A percentile compares a stretch with the other conserved stretches of the same genome.
Evolutionary conservation across 2,797 vertebrate genomes (phyloP).

Genomic region (Sebastes nivosus): DNA sequence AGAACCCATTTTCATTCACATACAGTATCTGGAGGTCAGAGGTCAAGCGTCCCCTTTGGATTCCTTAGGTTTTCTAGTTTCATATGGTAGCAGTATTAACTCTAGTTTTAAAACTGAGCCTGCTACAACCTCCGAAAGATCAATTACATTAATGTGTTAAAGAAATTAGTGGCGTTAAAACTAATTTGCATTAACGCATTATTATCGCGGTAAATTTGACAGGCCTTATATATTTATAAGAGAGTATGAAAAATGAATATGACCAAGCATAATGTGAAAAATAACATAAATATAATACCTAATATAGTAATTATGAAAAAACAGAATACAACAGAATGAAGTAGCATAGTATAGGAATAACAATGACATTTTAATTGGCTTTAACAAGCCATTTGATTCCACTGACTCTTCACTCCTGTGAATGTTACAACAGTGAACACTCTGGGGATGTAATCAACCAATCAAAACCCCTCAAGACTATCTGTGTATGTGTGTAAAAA

Average conservation of each 20-base stretch:
- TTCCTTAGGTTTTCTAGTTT: too few species aligned
- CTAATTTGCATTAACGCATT: too few species aligned
- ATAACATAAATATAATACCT: neutral
- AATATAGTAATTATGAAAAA: neutral
- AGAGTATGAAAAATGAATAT: neutral
- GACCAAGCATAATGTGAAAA: neutral
- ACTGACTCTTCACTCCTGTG: neutral
- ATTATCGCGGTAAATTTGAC: too few species aligned
- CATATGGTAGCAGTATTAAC: too few species aligned
- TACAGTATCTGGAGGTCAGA: too few species aligned
- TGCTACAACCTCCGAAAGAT: too few species aligned
- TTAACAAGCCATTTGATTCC: neutral
- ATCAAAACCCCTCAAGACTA: neutral
- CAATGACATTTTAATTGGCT: neutral
- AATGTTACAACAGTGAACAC: neutral
- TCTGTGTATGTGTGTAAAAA: neutral
- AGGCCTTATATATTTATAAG: neutral
- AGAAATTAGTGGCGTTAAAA: too few species aligned
- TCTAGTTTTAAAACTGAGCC: too few species aligned
- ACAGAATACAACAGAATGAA: neutral
- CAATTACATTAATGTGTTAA: too few species aligned
- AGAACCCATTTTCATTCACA: too few species aligned
- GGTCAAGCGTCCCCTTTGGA: too few species aligned
- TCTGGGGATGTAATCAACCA: neutral
- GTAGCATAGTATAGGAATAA: neutral